Evolutionary conservation across 2,797 vertebrate species (phyloP).

Genomic region (Fistularia commersonii): DNA sequence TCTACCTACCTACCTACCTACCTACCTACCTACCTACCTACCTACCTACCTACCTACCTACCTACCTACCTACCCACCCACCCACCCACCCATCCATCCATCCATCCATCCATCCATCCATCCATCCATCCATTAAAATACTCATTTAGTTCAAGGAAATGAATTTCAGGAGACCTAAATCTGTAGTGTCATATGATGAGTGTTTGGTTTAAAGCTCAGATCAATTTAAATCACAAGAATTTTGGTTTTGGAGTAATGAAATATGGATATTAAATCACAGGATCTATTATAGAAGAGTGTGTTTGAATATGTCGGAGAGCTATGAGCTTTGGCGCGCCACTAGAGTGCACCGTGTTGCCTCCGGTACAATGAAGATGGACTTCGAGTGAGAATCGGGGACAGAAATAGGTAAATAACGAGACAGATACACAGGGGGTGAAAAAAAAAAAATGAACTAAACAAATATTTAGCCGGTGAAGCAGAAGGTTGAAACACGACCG

Average conservation of each 20-base stretch:
- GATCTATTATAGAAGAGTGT: conserved; percentile 6
- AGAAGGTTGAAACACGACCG: too few relatives aligned
- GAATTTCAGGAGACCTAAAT: too few relatives aligned
- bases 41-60: too few relatives aligned
- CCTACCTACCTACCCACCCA: too few relatives aligned
- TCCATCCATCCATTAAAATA: too few relatives aligned
- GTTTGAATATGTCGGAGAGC: conserved; percentile 12
- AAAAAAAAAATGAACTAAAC: background rate
- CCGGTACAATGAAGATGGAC: conserved; percentile 21
- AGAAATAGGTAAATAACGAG: conserved; percentile 4
- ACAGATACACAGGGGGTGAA: conserved; percentile 3
- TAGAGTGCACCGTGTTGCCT: conserved; percentile 62
- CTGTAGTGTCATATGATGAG: too few relatives aligned
- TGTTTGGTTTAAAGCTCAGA: too few relatives aligned
- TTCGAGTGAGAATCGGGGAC: conserved; percentile 1
- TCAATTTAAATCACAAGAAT: background rate
- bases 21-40: too few relatives aligned
- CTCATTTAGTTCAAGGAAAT: too few relatives aligned
- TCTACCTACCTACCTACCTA: too few relatives aligned
- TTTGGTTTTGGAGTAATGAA: conserved; percentile 2
- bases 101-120: too few relatives aligned
- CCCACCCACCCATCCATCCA: too few relatives aligned
- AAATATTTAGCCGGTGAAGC: background rate
- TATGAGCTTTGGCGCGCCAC: conserved; percentile 40
- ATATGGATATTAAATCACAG: background rate